Conservation (phyloP, 2,113 vertebrate species). For the Bos taurus region DNA sequence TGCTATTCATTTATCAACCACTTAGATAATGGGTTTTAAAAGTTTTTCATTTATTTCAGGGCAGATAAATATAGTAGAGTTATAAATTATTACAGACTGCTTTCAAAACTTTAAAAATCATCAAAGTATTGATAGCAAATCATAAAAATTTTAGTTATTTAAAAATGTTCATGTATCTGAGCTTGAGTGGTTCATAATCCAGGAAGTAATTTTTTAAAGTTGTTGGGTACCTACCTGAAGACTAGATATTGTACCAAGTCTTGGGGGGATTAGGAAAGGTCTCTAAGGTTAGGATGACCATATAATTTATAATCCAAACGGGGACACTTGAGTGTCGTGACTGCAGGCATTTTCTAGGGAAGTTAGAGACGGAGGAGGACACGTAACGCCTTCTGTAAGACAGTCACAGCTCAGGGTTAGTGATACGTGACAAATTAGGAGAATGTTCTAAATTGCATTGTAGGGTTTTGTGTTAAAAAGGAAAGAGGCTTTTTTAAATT, state of each 20-base stretch:
- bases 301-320: background rate
- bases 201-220: background rate
- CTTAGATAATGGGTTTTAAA: background rate
- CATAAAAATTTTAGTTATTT: background rate
- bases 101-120: constrained; percentile 1
- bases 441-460: background rate
- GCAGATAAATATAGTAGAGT: background rate
- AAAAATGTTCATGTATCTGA: background rate
- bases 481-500: background rate
- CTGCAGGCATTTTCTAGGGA: background rate
- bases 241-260: background rate
- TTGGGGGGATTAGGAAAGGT: background rate
- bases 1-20: background rate
- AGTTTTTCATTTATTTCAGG: background rate
- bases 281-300: background rate
- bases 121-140: background rate
- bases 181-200: background rate
- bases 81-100: background rate
- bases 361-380: background rate
- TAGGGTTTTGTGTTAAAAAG: background rate
- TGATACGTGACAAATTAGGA: background rate
- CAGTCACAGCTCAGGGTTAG: background rate
- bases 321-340: background rate
- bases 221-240: background rate
- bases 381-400: background rate